These are phyloP conservation scores for Muscicapa adusta DNA, from an alignment of 2,113 vertebrate genomes.

Conservation along the genomic window DNA sequence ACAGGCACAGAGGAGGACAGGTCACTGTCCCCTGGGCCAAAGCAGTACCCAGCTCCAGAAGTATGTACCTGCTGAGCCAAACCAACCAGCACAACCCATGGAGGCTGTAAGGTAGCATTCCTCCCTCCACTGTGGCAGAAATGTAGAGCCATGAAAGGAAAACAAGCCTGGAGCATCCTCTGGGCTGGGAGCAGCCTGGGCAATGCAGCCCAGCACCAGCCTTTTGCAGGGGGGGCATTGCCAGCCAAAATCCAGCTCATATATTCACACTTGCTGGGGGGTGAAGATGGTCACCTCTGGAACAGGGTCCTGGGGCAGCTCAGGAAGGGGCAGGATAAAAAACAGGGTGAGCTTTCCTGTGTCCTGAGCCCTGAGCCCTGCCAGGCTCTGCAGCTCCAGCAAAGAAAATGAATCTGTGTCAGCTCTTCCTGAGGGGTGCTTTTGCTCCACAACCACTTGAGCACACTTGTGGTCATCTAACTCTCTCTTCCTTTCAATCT, in stretches of 20 bases:
- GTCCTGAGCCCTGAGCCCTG: neutral
- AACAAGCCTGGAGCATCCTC: neutral
- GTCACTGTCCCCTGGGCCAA: neutral
- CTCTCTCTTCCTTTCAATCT: neutral
- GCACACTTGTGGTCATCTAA: accelerated
- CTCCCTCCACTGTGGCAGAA: neutral
- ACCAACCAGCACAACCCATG: neutral
- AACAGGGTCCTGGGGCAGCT: neutral
- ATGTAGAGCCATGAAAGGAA: neutral
- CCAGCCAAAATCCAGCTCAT: neutral
- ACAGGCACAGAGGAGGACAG: neutral
- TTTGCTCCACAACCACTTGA: neutral
- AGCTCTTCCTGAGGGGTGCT: neutral
- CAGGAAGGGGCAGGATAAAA: neutral
- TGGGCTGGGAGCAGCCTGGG: neutral
- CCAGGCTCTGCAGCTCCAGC: neutral
- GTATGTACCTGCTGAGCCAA: neutral
- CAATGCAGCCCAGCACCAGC: neutral
- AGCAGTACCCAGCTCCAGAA: neutral
- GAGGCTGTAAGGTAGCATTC: neutral
- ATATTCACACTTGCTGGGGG: neutral
- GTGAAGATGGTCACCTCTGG: neutral
- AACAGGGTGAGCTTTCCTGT: neutral
- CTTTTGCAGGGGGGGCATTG: neutral
- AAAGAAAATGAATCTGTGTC: neutral